Evolutionary conservation across 2,113 vertebrate species (phyloP).

Genomic region (Psephotus haematonotus): DNA sequence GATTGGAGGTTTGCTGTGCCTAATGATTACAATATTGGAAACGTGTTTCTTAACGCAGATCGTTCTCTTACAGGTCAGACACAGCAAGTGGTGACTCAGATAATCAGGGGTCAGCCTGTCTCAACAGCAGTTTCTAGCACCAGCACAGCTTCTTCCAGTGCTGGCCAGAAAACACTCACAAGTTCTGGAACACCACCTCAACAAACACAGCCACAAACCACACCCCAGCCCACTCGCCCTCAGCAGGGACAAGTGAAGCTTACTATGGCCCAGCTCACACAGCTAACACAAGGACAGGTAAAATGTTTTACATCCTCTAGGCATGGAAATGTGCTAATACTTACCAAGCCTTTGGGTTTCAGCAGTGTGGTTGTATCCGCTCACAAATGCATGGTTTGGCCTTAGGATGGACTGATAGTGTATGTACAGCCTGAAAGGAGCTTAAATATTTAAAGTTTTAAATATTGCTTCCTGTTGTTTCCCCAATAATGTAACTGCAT

Average conservation of each 20-base stretch:
- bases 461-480: neutral
- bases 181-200: constrained; percentile 65
- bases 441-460: neutral
- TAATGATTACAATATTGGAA: neutral
- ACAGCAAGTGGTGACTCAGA: constrained; percentile 85
- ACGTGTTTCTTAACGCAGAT: neutral
- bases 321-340: neutral
- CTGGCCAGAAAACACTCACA: constrained; percentile 75
- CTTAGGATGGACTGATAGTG: neutral
- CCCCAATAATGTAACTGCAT: neutral
- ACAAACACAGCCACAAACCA: constrained; percentile 57
- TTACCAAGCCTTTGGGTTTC: neutral
- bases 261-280: constrained; percentile 96
- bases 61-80: constrained; percentile 78
- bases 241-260: constrained; percentile 98
- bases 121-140: constrained; percentile 79
- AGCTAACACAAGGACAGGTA: constrained; percentile 96
- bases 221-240: constrained; percentile 76
- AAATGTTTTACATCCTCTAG: neutral
- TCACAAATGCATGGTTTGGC: neutral
- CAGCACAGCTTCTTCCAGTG: constrained; percentile 64
- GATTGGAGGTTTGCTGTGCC: neutral
- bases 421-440: neutral
- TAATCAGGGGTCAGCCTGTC: constrained; percentile 83
- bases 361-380: neutral